Conservation (phyloP, 1,140 invertebrate genomes). For the Papilio xuthus region DNA sequence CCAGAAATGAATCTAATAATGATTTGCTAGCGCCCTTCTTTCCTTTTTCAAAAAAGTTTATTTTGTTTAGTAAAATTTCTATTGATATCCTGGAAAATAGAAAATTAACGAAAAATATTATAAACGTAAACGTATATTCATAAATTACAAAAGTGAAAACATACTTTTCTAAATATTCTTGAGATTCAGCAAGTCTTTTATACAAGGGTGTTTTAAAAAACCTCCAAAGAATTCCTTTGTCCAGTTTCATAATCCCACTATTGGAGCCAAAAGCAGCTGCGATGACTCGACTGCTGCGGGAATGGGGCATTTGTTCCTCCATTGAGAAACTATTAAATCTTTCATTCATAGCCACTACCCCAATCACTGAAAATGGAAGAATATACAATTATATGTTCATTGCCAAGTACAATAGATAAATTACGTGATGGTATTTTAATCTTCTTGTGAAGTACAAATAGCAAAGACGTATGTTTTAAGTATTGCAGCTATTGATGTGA, state of each 20-base stretch:
- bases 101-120: slow-evolving; percentile 40
- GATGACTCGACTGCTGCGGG: slow-evolving; percentile 86
- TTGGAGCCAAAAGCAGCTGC: slow-evolving; percentile 88
- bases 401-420: no score
- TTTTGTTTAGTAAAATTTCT: slow-evolving; percentile 85
- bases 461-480: background rate
- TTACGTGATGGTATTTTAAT: no score
- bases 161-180: slow-evolving; percentile 90
- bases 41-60: slow-evolving; percentile 75
- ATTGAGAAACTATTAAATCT: slow-evolving; percentile 85
- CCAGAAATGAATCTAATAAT: slow-evolving; percentile 86
- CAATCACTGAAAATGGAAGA: slow-evolving; percentile 85
- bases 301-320: slow-evolving; percentile 82
- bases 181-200: slow-evolving; percentile 85
- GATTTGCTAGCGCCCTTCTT: slow-evolving; percentile 49
- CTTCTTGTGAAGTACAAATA: no score
- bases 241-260: slow-evolving; percentile 86
- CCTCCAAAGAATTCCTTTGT: slow-evolving; percentile 89
- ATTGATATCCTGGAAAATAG: slow-evolving; percentile 83
- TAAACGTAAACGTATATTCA: slow-evolving; percentile 23
- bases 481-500: background rate
- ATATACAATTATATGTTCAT: no score
- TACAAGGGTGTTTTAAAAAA: slow-evolving; percentile 88
- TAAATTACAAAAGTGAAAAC: slow-evolving; percentile 41
- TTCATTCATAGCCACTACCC: slow-evolving; percentile 85